phyloP scores from a whole-genome alignment of 2,888 invertebrate species.

The Endomychus coccineus region DNA sequence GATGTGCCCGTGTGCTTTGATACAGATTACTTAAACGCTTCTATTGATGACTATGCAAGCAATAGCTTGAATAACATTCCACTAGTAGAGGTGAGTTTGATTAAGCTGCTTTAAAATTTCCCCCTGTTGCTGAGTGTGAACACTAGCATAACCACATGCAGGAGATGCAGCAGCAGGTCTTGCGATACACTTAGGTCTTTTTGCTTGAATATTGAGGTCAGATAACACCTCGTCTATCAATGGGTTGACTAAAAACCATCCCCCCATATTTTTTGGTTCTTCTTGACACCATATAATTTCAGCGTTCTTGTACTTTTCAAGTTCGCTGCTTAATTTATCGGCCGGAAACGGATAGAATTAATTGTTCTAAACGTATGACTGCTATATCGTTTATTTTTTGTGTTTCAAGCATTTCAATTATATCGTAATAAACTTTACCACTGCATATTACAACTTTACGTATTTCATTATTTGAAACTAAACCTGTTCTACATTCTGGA shows the following conservation, averaged over 20 bases:
- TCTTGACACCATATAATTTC: constrained; percentile 84
- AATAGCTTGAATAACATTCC: too few species aligned
- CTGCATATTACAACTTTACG: constrained; percentile 83
- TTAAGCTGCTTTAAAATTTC: too few species aligned
- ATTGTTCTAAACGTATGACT: constrained; percentile 84
- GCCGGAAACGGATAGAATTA: constrained; percentile 88
- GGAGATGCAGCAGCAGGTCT: too few species aligned
- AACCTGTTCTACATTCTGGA: constrained; percentile 70
- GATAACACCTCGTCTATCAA: too few species aligned
- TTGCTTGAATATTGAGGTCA: too few species aligned
- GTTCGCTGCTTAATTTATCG: constrained; percentile 77
- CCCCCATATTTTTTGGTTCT: constrained; percentile 91
- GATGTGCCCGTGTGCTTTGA: too few species aligned
- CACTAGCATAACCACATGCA: too few species aligned
- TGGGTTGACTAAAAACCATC: constrained; percentile 86
- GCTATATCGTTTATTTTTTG: constrained; percentile 67
- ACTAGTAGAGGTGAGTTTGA: too few species aligned
- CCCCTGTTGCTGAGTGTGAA: too few species aligned
- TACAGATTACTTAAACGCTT: too few species aligned
- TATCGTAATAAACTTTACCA: constrained; percentile 88
- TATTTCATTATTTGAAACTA: constrained; percentile 53
- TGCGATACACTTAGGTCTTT: too few species aligned
- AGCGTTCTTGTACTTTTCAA: constrained; percentile 77
- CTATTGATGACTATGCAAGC: too few species aligned
- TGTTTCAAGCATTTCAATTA: constrained; percentile 69